phyloP scores from a whole-genome alignment of 2,888 invertebrate species.

The Agriopis marginaria region DNA sequence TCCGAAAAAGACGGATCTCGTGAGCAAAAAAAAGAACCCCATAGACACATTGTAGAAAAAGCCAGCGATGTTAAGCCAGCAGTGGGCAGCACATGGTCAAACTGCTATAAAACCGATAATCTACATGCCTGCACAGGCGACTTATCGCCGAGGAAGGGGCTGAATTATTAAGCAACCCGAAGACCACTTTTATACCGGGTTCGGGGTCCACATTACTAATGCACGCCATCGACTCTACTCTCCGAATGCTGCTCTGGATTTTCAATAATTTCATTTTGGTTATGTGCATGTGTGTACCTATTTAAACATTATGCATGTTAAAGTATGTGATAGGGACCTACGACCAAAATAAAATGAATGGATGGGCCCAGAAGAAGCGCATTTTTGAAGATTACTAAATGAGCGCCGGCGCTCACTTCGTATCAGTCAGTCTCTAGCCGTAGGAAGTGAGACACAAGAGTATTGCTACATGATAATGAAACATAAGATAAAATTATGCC shows the following conservation, averaged over 20 bases:
- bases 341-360: no score
- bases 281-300: no score
- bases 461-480: no score
- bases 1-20: no score
- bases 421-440: no score
- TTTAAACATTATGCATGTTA: no score
- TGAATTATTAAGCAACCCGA: slow-evolving; percentile 45
- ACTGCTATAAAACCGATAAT: slow-evolving; percentile 32
- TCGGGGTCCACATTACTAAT: slow-evolving; percentile 42
- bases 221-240: slow-evolving; percentile 29
- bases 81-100: neutral
- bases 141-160: slow-evolving; percentile 35
- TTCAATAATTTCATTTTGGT: neutral
- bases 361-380: no score
- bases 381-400: no score
- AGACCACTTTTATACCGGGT: slow-evolving; percentile 45
- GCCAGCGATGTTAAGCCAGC: neutral
- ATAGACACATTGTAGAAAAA: neutral
- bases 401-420: no score
- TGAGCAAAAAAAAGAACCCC: no score
- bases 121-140: slow-evolving; percentile 32
- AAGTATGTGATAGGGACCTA: neutral
- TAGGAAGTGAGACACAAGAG: no score
- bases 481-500: no score
- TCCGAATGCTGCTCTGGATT: slow-evolving; percentile 20